Evolutionary conservation across 2,888 invertebrate genomes (phyloP), one percentile per base, ranked within the genome.

Genomic region (Mythimna loreyi): DNA sequence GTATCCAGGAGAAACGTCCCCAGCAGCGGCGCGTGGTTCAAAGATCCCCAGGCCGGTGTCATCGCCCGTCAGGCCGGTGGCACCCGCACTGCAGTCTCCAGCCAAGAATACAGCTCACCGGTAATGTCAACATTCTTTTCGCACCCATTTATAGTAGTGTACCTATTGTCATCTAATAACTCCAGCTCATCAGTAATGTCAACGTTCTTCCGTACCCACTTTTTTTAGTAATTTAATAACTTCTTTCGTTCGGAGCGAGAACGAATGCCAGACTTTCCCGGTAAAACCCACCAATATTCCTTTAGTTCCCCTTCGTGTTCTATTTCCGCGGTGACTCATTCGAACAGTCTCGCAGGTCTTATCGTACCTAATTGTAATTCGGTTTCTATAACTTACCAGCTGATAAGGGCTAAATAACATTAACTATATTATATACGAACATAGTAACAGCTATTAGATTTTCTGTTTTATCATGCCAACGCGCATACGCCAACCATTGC

Each of bases 41-140:
- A 97, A 97, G 86, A 98, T 98, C 84, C 98, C 98, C 3, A 94
- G 98, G 71, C 97, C 97, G 1, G 97, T 98, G 77, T 97, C 97
- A 1, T 98, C 98, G 30, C 98, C 98, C 23, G 96, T 97, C 5
- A 96, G 97, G 82, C 97, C 97, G 21, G 92, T 93, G 49, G 94
- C 95, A 63, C 95, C 95, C 28, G 75, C 90, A 13, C 78, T 94
- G 43, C 91, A 92, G 25, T 94, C 94, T 6, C 94, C 96, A 0
- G 93, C 93, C 69, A 96, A 96, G 75, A 94, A 92, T 83, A 87
- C 80, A 2, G 52, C 93, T n/a, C 94, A 92, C 81, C 90, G 95
- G 95, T 95, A 86, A 83, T 85, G 40, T 13, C 19, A n/a, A 16
- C 23, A 6, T 33, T 25, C 8, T 72, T 63, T 21, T 23, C 21